phyloP scores from a whole-genome alignment of 2,113 vertebrate genomes.

The Peromyscus maniculatus region DNA sequence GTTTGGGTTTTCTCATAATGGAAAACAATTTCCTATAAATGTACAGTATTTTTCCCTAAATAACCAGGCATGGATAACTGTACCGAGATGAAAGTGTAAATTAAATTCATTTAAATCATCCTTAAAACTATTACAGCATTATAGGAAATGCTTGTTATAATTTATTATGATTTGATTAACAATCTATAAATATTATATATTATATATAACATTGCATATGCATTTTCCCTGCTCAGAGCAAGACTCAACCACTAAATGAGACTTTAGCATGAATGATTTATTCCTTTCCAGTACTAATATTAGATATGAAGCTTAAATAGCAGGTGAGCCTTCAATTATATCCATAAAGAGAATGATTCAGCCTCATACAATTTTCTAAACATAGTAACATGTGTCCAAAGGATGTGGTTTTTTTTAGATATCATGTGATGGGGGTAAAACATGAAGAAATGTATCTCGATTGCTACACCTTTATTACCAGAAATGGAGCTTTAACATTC shows the following conservation, averaged over 20 bases:
- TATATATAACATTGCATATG: not conserved
- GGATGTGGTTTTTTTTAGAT: not conserved
- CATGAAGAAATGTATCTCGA: not conserved
- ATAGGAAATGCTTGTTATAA: not conserved
- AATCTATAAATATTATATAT: not conserved
- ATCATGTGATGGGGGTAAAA: not conserved
- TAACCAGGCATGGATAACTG: not conserved
- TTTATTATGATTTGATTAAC: not conserved
- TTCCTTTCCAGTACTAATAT: not conserved
- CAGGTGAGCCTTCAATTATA: not conserved
- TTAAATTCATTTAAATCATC: not conserved
- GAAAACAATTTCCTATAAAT: slow-evolving; percentile 52
- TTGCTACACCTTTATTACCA: not conserved
- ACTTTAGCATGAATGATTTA: not conserved
- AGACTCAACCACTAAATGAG: not conserved
- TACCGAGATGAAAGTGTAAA: not conserved
- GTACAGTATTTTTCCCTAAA: not conserved
- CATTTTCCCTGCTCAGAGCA: not conserved
- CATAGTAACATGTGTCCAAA: not conserved
- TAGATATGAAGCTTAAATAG: not conserved
- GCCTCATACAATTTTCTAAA: not conserved
- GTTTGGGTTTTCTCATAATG: not conserved
- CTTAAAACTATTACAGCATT: not conserved
- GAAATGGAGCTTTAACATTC: not conserved
- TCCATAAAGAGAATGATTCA: not conserved